Conservation (phyloP, 2,113 vertebrate species). For the Albula glossodonta region DNA sequence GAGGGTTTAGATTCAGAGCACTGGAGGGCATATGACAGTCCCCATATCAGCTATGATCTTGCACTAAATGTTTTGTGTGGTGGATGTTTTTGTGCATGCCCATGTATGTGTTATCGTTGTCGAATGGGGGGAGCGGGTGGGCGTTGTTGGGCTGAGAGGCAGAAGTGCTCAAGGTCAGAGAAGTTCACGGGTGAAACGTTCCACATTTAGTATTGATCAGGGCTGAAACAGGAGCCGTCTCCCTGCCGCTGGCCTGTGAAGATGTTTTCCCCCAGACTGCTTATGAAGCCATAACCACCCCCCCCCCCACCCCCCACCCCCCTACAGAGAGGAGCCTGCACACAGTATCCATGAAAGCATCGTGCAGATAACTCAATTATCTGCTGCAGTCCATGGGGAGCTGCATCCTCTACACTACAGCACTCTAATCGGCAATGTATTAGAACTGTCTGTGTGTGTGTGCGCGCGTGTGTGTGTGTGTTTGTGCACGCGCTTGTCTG, state of each 20-base stretch:
- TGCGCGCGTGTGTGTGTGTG: too few species aligned
- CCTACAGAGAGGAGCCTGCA: not conserved
- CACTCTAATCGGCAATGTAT: not conserved
- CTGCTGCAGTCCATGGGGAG: conserved; percentile 6
- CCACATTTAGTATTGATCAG: conserved; percentile 41
- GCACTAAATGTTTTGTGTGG: not conserved
- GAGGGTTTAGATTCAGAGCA: not conserved
- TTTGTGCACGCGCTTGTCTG: too few species aligned
- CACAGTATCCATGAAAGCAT: not conserved
- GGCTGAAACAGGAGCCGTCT: conserved; percentile 59
- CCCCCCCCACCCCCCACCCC: conserved; percentile 16
- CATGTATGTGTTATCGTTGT: not conserved
- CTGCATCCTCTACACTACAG: not conserved
- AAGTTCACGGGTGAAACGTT: conserved; percentile 18
- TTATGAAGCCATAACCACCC: conserved; percentile 15
- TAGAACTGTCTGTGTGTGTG: conserved; percentile 8
- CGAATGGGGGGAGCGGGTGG: conserved; percentile 14
- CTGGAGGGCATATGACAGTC: not conserved
- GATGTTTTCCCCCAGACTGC: conserved; percentile 32
- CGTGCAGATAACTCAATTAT: conserved; percentile 9
- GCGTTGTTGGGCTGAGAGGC: conserved; percentile 15
- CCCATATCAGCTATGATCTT: not conserved
- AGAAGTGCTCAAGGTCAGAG: conserved; percentile 57
- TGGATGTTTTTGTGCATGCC: not conserved
- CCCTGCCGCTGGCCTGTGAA: conserved; percentile 35